phyloP scores from a whole-genome alignment of 2,888 invertebrate genomes.

The Arenicola marina region DNA sequence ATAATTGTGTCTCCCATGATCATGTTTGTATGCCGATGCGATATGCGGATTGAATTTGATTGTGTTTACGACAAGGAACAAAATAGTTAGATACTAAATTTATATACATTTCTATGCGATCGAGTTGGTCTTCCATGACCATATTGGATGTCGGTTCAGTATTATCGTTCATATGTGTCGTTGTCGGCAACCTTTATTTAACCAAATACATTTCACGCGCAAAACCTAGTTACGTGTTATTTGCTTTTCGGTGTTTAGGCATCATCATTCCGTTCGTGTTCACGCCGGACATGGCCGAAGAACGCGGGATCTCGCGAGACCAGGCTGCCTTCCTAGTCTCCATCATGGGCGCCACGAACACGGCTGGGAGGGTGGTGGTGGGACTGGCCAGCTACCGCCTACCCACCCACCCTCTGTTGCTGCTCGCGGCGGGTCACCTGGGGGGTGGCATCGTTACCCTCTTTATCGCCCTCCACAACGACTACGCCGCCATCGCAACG shows the following conservation, averaged over 20 bases:
- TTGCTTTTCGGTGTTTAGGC: background rate
- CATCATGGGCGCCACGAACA: background rate
- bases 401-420: background rate
- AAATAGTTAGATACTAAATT: too few species aligned
- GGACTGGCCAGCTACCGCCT: background rate
- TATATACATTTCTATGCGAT: too few species aligned
- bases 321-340: background rate
- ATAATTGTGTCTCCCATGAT: too few species aligned
- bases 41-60: too few species aligned
- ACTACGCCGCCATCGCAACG: background rate
- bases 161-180: too few species aligned
- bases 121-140: too few species aligned
- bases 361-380: background rate
- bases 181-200: too few species aligned
- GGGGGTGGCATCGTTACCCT: background rate
- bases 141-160: too few species aligned
- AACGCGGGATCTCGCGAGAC: background rate
- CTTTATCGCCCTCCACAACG: background rate
- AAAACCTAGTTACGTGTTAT: too few species aligned
- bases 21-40: too few species aligned
- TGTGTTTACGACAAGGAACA: too few species aligned
- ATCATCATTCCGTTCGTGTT: background rate
- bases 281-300: background rate
- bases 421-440: background rate
- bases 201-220: too few species aligned